Evolutionary conservation across 2,888 invertebrate species (phyloP), one percentile per base, ranked within the genome.

Genomic region (Agelastica alni): DNA sequence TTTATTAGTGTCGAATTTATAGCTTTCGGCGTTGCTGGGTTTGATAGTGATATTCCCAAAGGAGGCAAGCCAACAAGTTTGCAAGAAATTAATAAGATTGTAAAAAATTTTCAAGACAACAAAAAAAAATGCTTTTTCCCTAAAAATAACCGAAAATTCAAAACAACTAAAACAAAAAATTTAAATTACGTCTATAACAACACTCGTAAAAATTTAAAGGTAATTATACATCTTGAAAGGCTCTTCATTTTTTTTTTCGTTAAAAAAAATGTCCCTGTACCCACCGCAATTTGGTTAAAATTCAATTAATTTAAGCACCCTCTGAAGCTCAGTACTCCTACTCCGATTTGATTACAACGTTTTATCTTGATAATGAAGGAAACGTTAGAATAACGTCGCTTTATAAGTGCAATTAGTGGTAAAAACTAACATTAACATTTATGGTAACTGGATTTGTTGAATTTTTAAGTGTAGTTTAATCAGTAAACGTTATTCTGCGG

Each of bases 391-490:
- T 49, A 20, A 41, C 41, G 31, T 32, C 48, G 48, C n/a, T 49
- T 49, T 49, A 49, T 41, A 12, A 31, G 7, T 32, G 41, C 49
- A 42, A 49, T 49, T 49, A 49, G 49, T 31, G 49, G 49, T 49
- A 49, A 49, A 49, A 49, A 49, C 49, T 49, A 49, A 30, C 41
- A 49, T 49, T 32, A 32, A 49, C 41, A 37, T 49, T 49, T 49
- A 49, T 26, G 16, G 32, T 20, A 12, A 41, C 30, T 26, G 31
- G 49, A 41, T 49, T 49, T 49, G 49, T 42, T 41, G 41, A 49
- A 49, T 49, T 41, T 32, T 41, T 26, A 49, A 41, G 49, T 49
- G 14, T 14, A 31, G 41, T 49, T 49, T 31, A 49, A 41, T 49
- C 41, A 22, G 49, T 49, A 32, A 42, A 49, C 41, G 49, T 31